Evolutionary conservation across 2,113 vertebrate species (phyloP).

Genomic region (Datnioides undecimradiatus): DNA sequence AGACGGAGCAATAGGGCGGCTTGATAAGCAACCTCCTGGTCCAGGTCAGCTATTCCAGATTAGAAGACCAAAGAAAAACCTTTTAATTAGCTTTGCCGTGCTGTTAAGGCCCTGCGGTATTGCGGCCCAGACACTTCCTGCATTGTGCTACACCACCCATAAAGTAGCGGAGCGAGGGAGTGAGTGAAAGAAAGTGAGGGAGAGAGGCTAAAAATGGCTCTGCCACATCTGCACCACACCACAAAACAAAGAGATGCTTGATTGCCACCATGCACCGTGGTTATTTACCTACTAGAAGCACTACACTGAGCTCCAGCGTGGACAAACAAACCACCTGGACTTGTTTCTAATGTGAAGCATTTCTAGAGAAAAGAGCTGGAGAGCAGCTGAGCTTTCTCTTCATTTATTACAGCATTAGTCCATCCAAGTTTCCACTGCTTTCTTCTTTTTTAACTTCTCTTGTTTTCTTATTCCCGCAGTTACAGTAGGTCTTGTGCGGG

Average conservation of each 20-base stretch:
- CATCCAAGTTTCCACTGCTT: slow-evolving; percentile 43
- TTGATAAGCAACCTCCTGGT: slow-evolving; percentile 55
- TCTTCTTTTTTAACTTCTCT: slow-evolving; percentile 15
- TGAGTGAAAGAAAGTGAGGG: slow-evolving; percentile 62
- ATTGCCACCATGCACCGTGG: slow-evolving; percentile 27
- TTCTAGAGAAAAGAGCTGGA: not conserved
- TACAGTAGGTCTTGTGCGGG: slow-evolving; percentile 2
- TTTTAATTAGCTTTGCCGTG: slow-evolving; percentile 81
- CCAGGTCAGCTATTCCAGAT: slow-evolving; percentile 77
- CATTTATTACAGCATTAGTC: slow-evolving; percentile 5
- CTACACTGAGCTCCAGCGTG: not conserved
- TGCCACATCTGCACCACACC: slow-evolving; percentile 74
- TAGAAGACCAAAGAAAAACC: slow-evolving; percentile 72
- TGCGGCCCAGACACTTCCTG: slow-evolving; percentile 81
- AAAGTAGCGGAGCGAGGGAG: slow-evolving; percentile 58
- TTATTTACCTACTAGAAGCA: slow-evolving; percentile 38
- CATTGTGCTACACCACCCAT: slow-evolving; percentile 78
- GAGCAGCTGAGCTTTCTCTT: slow-evolving; percentile 31
- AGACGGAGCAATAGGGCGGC: not conserved
- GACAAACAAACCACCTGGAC: slow-evolving; percentile 51
- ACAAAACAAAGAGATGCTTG: slow-evolving; percentile 64
- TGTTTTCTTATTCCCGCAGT: slow-evolving; percentile 34
- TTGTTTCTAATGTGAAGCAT: slow-evolving; percentile 5
- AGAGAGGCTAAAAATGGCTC: slow-evolving; percentile 80
- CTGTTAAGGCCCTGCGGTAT: slow-evolving; percentile 68